phyloP scores from a whole-genome alignment of 2,797 vertebrate genomes.

The Clarias pachynema region DNA sequence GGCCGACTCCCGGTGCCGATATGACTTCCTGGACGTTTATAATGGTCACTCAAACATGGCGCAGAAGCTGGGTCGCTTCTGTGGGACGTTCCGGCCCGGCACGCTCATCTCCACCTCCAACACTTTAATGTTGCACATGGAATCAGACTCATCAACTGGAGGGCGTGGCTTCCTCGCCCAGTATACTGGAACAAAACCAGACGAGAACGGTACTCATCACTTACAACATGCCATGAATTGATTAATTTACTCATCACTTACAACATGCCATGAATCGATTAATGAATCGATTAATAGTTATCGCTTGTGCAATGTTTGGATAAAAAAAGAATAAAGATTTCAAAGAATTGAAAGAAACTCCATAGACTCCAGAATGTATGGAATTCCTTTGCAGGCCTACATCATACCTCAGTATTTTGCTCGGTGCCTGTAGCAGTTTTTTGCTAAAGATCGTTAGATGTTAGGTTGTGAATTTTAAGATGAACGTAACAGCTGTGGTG shows the following conservation, averaged over 20 bases:
- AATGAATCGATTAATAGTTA: no score
- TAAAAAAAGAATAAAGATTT: neutral
- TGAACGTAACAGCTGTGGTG: neutral
- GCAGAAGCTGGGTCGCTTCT: conserved; percentile 86
- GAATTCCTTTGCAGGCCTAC: neutral
- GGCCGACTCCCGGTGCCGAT: conserved; percentile 83
- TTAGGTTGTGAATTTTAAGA: neutral
- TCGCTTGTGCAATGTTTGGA: neutral
- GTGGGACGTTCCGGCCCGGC: conserved; percentile 88
- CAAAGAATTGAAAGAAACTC: neutral
- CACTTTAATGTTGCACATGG: conserved; percentile 87
- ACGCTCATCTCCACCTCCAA: conserved; percentile 82
- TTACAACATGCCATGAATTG: neutral
- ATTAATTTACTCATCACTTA: conserved; percentile 47
- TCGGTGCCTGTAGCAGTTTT: neutral
- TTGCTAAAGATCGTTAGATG: neutral
- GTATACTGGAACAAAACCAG: conserved; percentile 78
- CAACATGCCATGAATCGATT: neutral
- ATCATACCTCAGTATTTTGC: neutral
- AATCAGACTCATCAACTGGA: conserved; percentile 76
- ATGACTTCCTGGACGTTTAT: conserved; percentile 86
- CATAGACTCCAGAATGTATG: neutral
- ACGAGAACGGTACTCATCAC: conserved; percentile 72
- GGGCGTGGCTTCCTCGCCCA: conserved; percentile 84
- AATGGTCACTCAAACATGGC: conserved; percentile 77